Evolutionary conservation across 2,888 invertebrate genomes (phyloP), one percentile per base, ranked within the genome.

Genomic region (Lasioglossum leucozonium): DNA sequence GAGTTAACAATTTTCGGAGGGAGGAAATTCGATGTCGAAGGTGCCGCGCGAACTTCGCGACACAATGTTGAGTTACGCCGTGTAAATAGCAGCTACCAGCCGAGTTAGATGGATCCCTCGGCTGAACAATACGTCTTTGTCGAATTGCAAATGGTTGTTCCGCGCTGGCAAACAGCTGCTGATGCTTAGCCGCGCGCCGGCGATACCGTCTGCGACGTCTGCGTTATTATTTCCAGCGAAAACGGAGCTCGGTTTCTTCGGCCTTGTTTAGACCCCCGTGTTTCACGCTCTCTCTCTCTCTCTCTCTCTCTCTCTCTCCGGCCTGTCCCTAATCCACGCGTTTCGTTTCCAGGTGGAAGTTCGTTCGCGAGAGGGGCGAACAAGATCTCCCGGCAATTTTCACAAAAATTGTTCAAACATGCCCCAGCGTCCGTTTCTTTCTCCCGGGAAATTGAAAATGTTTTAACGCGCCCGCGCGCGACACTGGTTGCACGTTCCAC

Each of bases 61-160:
- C 90, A 91, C 89, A 89, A 91, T 92, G 92, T 94, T 92, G 92
- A 93, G 92, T 94, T 93, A 92, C 91, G 90, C 91, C 90, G 90
- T 91, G 94, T 92, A 94, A 93, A 94, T 92, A 93, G 87, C 86
- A 80, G 81, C 88, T 73, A 87, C 79, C 84, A 85, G 79, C 83
- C 87, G 82, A 77, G 89, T 90, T 90, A 89, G 92, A 91, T 91
- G 92, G 91, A 92, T 91, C 83, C 89, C 88, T 84, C 75, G 83
- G 81, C 86, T 81, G 92, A 93, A 93, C 93, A 93, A 94, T 93
- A 90, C 91, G 91, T 92, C 93, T 93, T 93, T 93, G 93, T 93
- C 89, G 89, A 85, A 79, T 89, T 79, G 88, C 86, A 89, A 89
- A 87, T 89, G 88, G 85, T 87, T 89, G 90, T 91, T 88, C 80